A percentile compares a stretch with the other conserved stretches of the same genome.
These are phyloP conservation scores for Reinhardtius hippoglossoides DNA, from an alignment of 2,113 vertebrate species.

Conservation along the genomic window DNA sequence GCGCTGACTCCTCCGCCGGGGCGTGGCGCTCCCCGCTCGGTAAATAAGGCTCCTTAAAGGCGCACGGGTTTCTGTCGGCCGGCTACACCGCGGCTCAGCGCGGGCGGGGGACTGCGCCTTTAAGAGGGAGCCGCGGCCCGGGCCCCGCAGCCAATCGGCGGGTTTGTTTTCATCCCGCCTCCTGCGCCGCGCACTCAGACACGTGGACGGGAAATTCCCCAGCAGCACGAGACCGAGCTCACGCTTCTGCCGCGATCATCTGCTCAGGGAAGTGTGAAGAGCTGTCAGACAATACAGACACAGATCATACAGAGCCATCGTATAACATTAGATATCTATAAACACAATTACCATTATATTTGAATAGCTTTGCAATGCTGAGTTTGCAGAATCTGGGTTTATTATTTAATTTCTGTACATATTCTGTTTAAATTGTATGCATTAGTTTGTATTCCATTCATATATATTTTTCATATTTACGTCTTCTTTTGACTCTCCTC, in stretches of 20 bases:
- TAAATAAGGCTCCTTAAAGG: constrained; percentile 72
- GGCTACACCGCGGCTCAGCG: rapidly evolving
- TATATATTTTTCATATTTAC: neutral
- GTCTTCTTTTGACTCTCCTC: too few relatives aligned
- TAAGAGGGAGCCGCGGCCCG: constrained; percentile 30
- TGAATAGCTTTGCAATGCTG: too few relatives aligned
- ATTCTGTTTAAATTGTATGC: too few relatives aligned
- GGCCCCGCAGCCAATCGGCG: constrained; percentile 66
- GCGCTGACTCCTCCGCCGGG: constrained; percentile 59
- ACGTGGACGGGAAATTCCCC: constrained; percentile 88
- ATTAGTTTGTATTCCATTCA: neutral
- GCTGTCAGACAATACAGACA: neutral
- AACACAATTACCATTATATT: too few relatives aligned
- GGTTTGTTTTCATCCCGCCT: constrained; percentile 82
- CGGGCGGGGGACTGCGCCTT: constrained; percentile 21
- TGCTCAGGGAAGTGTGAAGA: constrained; percentile 4
- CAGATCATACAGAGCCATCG: too few relatives aligned
- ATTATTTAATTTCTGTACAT: too few relatives aligned
- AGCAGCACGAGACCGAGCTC: constrained; percentile 73
- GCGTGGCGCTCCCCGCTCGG: constrained; percentile 50
- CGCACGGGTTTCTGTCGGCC: neutral
- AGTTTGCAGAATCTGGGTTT: too few relatives aligned
- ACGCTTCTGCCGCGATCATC: constrained; percentile 26
- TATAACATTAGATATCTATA: too few relatives aligned
- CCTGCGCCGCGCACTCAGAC: constrained; percentile 68